Base-by-base conservation (phyloP, 2,888 invertebrate genomes). In the Rhaphigaster nebulosa region DNA sequence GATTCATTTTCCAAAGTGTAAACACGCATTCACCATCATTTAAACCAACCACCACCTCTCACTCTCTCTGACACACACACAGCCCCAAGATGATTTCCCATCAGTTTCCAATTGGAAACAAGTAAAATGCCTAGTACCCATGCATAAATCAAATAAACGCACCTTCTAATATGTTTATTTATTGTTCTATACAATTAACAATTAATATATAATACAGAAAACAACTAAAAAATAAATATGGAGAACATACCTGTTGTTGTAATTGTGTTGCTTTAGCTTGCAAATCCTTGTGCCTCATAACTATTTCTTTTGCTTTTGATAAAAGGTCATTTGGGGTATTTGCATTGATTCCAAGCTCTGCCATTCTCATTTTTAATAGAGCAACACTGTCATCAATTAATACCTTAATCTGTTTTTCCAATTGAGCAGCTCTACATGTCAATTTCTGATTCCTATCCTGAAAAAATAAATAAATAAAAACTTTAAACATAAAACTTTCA, bases 381-480 rank as follows among this genome's bases (percentile, higher is more conserved):
- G 96, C 96, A 29, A 98, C 98, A 93, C 98, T 98, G 94, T 99
- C 98, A 93, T 97, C 97, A 92, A 98, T 98, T 92, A 99, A 94
- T 91, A 97, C 97, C 93, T 96, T 97, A 92, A 99, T 98, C 95
- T 98, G 98, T 93, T 98, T 98, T 93, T 98, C 98, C 92, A 99
- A 94, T 94, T 98, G 98, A n/a, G 97, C 97, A 84, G 97, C 97
- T 91, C 98, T 96, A 91, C 96, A 97, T 94, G 97, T 96, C 92
- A 98, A 94, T 93, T 96, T 96, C 93, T 96, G 95, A 94, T 98
- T 98, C 91, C 97, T 95, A 93, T 97, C 97, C 95, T 96, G 94
- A 88, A 93, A 93, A 92, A 92, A n/a, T n/a, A n/a, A n/a, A n/a
- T n/a, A n/a, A 92, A 87, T n/a, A 52, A 50, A 87, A 29, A n/a